phyloP scores from a whole-genome alignment of 35 echinoderm and acorn worm species.

The Nesometra sesokonis region DNA sequence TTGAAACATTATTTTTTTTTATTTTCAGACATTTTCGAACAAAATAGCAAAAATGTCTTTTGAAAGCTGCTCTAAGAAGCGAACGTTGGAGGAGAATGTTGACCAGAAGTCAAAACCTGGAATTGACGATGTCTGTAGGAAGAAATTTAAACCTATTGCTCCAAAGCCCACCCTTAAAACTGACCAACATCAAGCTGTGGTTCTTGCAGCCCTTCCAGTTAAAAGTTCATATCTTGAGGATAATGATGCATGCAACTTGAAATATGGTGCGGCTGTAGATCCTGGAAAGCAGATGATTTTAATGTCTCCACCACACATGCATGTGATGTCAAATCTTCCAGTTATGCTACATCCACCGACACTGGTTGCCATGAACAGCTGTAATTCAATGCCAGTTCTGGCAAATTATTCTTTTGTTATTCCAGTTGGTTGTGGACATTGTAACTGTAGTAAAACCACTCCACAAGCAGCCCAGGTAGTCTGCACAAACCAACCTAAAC shows the following conservation, averaged over 20 bases:
- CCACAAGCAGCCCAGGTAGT: not conserved
- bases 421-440: not conserved
- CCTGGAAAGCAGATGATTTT: not conserved
- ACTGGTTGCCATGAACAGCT: not conserved
- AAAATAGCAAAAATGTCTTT: not conserved
- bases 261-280: not conserved
- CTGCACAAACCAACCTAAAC: not conserved
- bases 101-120: conserved; percentile 27
- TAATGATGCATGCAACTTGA: not conserved
- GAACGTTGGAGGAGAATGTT: conserved; percentile 15
- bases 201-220: conserved; percentile 61
- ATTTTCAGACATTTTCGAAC: not conserved
- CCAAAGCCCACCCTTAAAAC: conserved; percentile 84
- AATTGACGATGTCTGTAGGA: conserved; percentile 80
- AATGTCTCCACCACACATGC: conserved; percentile 10
- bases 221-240: conserved; percentile 19
- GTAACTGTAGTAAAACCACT: not conserved
- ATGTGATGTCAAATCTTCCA: conserved; percentile 24
- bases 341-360: conserved; percentile 15
- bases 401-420: conserved; percentile 7
- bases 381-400: conserved; percentile 1
- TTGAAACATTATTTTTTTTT: not conserved
- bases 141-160: conserved; percentile 99
- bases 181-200: conserved; percentile 83
- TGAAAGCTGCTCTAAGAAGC: not conserved